These are phyloP conservation scores for Strigamia maritima DNA, from an alignment of 2,888 invertebrate species.

Conservation along the genomic window DNA sequence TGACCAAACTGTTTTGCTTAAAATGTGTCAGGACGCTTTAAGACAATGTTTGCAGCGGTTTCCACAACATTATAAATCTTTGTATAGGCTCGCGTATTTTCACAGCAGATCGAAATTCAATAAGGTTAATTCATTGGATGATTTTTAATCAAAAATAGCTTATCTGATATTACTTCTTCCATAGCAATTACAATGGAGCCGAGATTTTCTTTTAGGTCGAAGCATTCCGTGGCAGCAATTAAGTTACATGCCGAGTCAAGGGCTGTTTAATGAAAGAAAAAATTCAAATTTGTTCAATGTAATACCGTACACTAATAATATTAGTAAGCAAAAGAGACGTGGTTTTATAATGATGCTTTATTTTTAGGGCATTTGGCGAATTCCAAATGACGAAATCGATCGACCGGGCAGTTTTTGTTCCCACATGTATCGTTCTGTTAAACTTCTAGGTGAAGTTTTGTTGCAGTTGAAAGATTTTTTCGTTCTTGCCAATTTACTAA, in stretches of 20 bases:
- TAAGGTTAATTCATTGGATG: neutral
- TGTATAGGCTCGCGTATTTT: constrained; percentile 80
- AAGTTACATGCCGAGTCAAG: constrained; percentile 63
- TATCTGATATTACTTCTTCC: constrained; percentile 24
- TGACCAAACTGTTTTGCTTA: constrained; percentile 55
- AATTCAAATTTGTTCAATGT: constrained; percentile 84
- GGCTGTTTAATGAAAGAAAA: constrained; percentile 81
- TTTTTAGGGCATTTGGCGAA: constrained; percentile 80
- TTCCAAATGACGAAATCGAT: constrained; percentile 84
- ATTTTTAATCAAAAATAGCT: neutral
- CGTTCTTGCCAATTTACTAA: constrained; percentile 72
- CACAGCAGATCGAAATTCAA: constrained; percentile 57
- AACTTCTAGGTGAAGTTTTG: constrained; percentile 75
- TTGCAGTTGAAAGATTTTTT: constrained; percentile 75
- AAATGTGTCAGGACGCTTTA: constrained; percentile 70
- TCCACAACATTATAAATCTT: constrained; percentile 87
- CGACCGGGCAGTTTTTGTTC: constrained; percentile 86
- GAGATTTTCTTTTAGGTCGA: constrained; percentile 52
- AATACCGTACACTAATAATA: too few relatives aligned
- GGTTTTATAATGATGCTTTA: neutral
- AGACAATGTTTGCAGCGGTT: constrained; percentile 81
- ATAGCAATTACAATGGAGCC: constrained; percentile 50
- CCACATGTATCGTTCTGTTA: constrained; percentile 82
- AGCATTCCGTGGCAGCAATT: constrained; percentile 44
- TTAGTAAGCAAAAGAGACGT: neutral